A percentile compares a stretch with the other conserved stretches of the same genome.
phyloP scores from a whole-genome alignment of 2,113 vertebrate species.

The Passer montanus region DNA sequence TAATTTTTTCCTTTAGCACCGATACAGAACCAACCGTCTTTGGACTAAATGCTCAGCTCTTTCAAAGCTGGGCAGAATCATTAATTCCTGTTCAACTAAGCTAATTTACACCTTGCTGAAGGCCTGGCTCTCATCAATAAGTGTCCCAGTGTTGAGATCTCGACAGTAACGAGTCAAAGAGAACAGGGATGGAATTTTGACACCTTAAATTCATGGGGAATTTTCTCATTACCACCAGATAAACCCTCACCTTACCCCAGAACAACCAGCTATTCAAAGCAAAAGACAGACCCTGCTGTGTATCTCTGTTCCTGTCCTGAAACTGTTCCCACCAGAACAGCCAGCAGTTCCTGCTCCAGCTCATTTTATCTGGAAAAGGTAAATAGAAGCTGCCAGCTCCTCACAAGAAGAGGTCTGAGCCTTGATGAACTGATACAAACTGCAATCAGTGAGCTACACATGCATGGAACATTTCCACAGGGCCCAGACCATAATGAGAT shows the following conservation, averaged over 20 bases:
- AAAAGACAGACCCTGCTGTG: not conserved
- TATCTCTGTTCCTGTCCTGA: not conserved
- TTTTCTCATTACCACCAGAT: not conserved
- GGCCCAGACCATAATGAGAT: not conserved
- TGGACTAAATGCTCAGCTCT: not conserved
- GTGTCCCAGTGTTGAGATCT: not conserved
- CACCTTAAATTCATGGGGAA: not conserved
- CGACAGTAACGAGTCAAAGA: not conserved
- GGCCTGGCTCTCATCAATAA: not conserved
- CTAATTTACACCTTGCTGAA: slow-evolving; percentile 19
- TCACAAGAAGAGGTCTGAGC: not conserved
- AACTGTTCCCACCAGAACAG: not conserved
- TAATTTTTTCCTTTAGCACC: not conserved
- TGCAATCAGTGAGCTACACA: not conserved
- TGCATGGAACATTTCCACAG: not conserved
- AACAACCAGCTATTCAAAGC: not conserved
- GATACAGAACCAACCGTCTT: not conserved
- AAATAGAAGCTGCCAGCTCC: not conserved
- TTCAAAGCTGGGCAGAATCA: not conserved
- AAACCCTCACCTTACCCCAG: not conserved
- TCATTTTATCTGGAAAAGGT: slow-evolving; percentile 11
- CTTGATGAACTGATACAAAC: not conserved
- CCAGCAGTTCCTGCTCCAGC: not conserved
- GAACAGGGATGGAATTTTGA: not conserved
- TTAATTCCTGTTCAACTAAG: not conserved